Evolutionary conservation across 2,888 invertebrate genomes (phyloP).

Genomic region (Cepaea hortensis): DNA sequence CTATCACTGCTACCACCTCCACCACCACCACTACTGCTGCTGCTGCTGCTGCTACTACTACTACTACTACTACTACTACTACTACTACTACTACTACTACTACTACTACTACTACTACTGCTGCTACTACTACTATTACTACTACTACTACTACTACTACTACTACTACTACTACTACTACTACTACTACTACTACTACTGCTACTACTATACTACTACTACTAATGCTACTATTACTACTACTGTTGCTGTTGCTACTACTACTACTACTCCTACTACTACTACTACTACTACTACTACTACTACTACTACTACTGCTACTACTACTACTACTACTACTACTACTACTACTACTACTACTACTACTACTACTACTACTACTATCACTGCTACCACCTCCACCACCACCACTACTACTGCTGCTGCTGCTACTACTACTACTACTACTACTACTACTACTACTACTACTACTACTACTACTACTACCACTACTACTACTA

Average conservation of each 20-base stretch:
- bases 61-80: slow-evolving; percentile 15
- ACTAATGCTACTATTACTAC: slow-evolving; percentile 4
- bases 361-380: slow-evolving; percentile 16
- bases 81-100: slow-evolving; percentile 10
- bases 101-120: background rate
- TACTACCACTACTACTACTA: slow-evolving; percentile 25
- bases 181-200: slow-evolving; percentile 3
- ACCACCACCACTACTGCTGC: slow-evolving; percentile 27
- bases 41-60: slow-evolving; percentile 12
- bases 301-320: slow-evolving; percentile 9
- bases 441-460: slow-evolving; percentile 13
- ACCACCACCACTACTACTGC: background rate
- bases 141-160: slow-evolving; percentile 16
- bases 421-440: background rate
- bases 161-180: slow-evolving; percentile 16
- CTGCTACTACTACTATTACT: background rate
- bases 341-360: slow-evolving; percentile 16
- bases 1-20: slow-evolving; percentile 30
- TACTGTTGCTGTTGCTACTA: background rate
- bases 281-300: slow-evolving; percentile 16
- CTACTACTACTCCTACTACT: slow-evolving; percentile 9
- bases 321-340: slow-evolving; percentile 9
- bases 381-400: background rate
- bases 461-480: slow-evolving; percentile 29
- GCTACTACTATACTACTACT: background rate